Evolutionary conservation across 2,888 invertebrate species (phyloP).

Genomic region (Tetanocera ferruginea): DNA sequence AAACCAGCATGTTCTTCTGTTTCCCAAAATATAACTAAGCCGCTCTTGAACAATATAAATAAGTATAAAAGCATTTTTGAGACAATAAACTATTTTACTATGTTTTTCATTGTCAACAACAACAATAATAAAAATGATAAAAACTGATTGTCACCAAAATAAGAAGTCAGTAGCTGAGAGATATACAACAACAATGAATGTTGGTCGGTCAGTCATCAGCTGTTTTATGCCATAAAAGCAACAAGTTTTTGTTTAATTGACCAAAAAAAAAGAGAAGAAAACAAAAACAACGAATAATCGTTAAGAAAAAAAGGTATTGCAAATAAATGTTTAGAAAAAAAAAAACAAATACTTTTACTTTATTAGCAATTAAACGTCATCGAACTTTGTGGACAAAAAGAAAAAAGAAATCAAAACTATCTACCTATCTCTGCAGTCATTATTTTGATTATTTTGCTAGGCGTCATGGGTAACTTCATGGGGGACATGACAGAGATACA

Average conservation of each 20-base stretch:
- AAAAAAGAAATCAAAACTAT: not conserved
- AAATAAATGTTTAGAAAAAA: not conserved
- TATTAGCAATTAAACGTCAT: slow-evolving; percentile 33
- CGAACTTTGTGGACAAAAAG: slow-evolving; percentile 25
- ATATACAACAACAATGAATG: not conserved
- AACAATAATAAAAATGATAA: not conserved
- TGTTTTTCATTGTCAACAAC: too few relatives aligned
- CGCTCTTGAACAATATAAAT: not conserved
- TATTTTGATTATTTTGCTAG: not conserved
- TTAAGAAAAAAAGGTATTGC: not conserved
- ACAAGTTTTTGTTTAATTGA: slow-evolving; percentile 7
- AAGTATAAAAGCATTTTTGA: not conserved
- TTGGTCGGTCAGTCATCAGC: slow-evolving; percentile 11
- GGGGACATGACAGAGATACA: too few relatives aligned
- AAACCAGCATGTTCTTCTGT: too few relatives aligned
- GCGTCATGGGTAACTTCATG: not conserved
- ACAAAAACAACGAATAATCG: too few relatives aligned
- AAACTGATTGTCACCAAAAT: slow-evolving; percentile 28
- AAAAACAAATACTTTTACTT: slow-evolving; percentile 31
- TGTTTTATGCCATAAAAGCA: slow-evolving; percentile 3
- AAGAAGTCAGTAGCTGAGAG: not conserved
- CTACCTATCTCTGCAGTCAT: not conserved
- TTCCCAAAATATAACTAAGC: too few relatives aligned
- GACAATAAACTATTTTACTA: not conserved
- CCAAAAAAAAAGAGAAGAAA: slow-evolving; percentile 1